phyloP scores from a whole-genome alignment of 23 tunicate species.

The Trididemnum nubilum region DNA sequence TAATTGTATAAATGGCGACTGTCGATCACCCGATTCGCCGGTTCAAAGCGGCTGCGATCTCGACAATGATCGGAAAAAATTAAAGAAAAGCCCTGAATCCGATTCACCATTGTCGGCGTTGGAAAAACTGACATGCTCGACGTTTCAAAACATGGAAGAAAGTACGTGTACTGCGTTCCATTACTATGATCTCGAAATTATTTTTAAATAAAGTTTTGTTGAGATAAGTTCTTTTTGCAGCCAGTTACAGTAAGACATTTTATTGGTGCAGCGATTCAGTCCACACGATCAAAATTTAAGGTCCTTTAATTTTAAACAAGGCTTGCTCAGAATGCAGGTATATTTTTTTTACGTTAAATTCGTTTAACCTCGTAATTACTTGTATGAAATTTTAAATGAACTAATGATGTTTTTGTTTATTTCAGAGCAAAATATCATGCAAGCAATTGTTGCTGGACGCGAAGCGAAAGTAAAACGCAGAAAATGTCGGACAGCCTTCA shows the following conservation, averaged over 20 bases:
- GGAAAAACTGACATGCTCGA: slow-evolving; percentile 74
- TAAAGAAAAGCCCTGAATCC: not conserved
- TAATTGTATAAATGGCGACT: not conserved
- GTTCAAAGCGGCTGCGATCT: not conserved
- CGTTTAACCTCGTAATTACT: too few relatives aligned
- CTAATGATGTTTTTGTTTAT: not conserved
- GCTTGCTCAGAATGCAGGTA: too few relatives aligned
- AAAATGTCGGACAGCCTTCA: slow-evolving; percentile 93
- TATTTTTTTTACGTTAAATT: too few relatives aligned
- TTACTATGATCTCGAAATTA: too few relatives aligned
- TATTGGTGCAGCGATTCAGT: too few relatives aligned
- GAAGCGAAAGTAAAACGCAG: slow-evolving; percentile 61
- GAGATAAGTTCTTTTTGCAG: too few relatives aligned
- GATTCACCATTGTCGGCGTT: slow-evolving; percentile 77
- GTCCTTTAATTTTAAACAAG: too few relatives aligned
- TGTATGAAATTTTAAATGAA: not conserved
- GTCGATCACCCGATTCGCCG: not conserved
- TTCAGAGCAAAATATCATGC: slow-evolving; percentile 51
- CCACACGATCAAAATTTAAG: too few relatives aligned
- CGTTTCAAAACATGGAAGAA: slow-evolving; percentile 61
- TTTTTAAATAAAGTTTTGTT: too few relatives aligned
- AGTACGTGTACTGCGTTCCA: slow-evolving; percentile 42
- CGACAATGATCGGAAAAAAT: not conserved
- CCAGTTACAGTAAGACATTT: too few relatives aligned
- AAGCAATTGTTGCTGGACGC: slow-evolving; percentile 53